phyloP scores from a whole-genome alignment of 2,113 vertebrate genomes.

The Crotalus viridis region DNA sequence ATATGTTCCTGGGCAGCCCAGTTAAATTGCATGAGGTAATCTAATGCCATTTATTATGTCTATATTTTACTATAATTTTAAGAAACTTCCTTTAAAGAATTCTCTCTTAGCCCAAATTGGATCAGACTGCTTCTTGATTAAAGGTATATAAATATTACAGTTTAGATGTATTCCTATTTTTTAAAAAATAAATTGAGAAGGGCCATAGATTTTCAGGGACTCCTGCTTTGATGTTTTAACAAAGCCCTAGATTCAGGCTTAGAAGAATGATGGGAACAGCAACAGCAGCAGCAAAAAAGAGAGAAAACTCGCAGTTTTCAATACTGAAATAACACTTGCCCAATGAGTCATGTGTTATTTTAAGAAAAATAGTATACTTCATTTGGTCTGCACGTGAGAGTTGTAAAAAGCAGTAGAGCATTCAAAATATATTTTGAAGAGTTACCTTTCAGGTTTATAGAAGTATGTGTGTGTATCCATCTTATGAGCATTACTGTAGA shows the following conservation, averaged over 20 bases:
- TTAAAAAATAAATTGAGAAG: slow-evolving; percentile 17
- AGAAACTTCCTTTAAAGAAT: neutral
- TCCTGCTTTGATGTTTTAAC: neutral
- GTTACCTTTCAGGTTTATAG: neutral
- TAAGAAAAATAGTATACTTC: neutral
- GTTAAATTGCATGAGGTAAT: neutral
- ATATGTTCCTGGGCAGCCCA: neutral
- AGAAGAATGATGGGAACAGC: neutral
- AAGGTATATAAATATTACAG: neutral
- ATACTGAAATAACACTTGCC: neutral
- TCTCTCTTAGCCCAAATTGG: neutral
- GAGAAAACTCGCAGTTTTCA: neutral
- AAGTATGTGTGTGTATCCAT: neutral
- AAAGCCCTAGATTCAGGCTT: neutral
- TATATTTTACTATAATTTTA: neutral
- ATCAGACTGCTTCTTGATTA: neutral
- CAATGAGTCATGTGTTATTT: neutral
- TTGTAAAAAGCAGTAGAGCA: neutral
- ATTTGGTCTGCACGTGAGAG: neutral
- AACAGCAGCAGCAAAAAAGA: neutral
- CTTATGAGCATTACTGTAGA: accelerated
- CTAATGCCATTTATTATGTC: neutral
- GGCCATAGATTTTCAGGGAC: neutral
- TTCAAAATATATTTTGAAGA: neutral
- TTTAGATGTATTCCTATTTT: neutral